Percentiles rank a stretch among this genome's conserved stretches.
Conservation (phyloP, 2,113 vertebrate genomes). For the Psephotus haematonotus region DNA sequence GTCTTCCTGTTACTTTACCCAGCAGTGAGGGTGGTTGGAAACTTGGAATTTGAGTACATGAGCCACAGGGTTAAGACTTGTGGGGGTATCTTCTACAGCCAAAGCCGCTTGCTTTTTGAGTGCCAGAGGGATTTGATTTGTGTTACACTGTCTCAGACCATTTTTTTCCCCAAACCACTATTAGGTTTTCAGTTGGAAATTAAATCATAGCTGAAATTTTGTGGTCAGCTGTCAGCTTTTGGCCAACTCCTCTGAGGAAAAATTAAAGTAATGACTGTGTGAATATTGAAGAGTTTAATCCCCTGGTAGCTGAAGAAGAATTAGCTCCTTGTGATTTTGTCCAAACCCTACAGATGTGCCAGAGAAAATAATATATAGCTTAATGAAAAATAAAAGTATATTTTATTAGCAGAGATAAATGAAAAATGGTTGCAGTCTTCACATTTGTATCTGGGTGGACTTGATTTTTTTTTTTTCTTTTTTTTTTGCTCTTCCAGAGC, state of each 20-base stretch:
- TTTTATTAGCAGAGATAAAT: constrained; percentile 8
- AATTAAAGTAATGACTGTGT: constrained; percentile 1
- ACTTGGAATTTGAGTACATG: constrained; percentile 6
- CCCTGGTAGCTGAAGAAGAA: constrained; percentile 54
- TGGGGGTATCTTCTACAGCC: background rate
- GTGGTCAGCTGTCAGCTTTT: constrained; percentile 64
- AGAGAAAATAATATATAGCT: constrained; percentile 6
- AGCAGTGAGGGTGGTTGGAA: constrained; percentile 19
- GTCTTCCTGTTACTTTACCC: background rate
- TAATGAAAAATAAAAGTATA: constrained; percentile 22
- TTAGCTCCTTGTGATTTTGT: constrained; percentile 35
- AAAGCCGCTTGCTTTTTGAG: constrained; percentile 1
- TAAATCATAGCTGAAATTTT: constrained; percentile 67
- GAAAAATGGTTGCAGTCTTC: background rate
- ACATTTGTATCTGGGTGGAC: background rate
- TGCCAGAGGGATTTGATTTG: constrained; percentile 46
- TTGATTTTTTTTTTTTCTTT: background rate
- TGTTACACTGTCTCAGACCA: background rate
- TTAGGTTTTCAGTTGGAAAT: constrained; percentile 55
- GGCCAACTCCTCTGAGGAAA: constrained; percentile 42
- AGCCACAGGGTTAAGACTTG: constrained; percentile 6
- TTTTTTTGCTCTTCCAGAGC: background rate
- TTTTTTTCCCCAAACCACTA: constrained; percentile 39
- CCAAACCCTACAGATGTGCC: background rate
- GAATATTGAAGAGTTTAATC: constrained; percentile 60